phyloP scores from a whole-genome alignment of 1,140 invertebrate genomes.

The Tetragonula clypearis region DNA sequence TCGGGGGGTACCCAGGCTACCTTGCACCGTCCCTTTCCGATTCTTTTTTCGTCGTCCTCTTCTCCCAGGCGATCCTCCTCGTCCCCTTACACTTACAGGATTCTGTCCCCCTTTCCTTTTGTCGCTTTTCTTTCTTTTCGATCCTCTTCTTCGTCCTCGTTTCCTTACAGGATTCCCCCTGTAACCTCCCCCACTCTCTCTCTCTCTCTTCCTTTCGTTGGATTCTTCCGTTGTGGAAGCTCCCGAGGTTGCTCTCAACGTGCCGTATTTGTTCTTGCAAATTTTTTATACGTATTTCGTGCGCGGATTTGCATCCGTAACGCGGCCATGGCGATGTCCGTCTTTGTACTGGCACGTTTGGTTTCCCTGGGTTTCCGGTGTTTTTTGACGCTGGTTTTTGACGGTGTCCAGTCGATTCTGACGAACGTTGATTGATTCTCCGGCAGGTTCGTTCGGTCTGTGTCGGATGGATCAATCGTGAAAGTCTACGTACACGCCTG shows the following conservation, averaged over 20 bases:
- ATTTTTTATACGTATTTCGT: constrained; percentile 76
- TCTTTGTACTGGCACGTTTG: not conserved
- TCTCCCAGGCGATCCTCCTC: not conserved
- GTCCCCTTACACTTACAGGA: not conserved
- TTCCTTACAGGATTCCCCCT: too few relatives aligned
- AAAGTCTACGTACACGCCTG: too few relatives aligned
- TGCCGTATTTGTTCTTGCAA: constrained; percentile 76
- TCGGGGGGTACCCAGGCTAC: constrained; percentile 43
- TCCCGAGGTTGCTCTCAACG: not conserved
- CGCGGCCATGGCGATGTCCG: constrained; percentile 52
- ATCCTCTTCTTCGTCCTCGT: too few relatives aligned
- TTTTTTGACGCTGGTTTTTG: not conserved
- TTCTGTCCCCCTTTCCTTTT: not conserved
- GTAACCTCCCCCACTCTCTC: too few relatives aligned
- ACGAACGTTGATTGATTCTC: not conserved
- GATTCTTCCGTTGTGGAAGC: too few relatives aligned
- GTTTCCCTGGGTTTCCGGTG: not conserved
- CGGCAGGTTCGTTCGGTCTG: too few relatives aligned
- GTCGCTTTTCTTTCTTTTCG: not conserved
- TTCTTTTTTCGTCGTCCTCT: constrained; percentile 1
- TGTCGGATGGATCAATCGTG: too few relatives aligned
- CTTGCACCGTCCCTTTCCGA: constrained; percentile 1
- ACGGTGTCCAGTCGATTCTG: not conserved
- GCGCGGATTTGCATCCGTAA: constrained; percentile 77
- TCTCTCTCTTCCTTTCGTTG: too few relatives aligned